phyloP scores from a whole-genome alignment of 2,888 invertebrate genomes.

The Dryococelus australis region DNA sequence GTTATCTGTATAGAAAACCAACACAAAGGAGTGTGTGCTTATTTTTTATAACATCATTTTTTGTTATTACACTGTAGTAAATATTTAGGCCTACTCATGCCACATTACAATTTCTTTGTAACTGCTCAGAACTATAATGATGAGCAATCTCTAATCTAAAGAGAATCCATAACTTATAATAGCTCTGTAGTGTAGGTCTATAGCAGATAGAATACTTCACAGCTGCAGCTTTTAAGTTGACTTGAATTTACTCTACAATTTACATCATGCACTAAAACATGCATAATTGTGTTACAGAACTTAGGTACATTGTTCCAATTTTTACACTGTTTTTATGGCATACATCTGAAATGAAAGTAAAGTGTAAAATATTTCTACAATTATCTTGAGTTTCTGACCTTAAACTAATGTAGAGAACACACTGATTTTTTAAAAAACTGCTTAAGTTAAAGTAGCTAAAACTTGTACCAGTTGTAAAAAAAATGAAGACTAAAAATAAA shows the following conservation, averaged over 20 bases:
- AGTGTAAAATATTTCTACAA: too few species aligned
- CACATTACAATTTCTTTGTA: neutral
- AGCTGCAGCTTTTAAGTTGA: neutral
- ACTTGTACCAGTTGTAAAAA: too few species aligned
- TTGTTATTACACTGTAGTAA: neutral
- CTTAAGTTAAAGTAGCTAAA: too few species aligned
- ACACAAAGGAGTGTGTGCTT: neutral
- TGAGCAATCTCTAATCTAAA: neutral
- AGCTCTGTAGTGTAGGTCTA: neutral
- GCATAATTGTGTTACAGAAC: neutral
- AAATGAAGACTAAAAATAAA: too few species aligned
- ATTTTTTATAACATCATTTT: neutral
- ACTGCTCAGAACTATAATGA: neutral
- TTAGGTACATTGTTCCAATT: too few species aligned
- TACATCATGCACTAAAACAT: constrained; percentile 2
- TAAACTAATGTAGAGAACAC: too few species aligned
- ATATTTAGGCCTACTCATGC: neutral
- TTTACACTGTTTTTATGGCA: too few species aligned
- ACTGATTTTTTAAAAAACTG: too few species aligned
- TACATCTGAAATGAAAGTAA: too few species aligned
- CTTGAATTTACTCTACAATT: neutral
- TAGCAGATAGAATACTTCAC: neutral
- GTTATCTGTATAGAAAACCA: neutral
- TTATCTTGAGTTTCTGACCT: too few species aligned
- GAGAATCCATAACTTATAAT: neutral